These are phyloP conservation scores for Agapetus fuscipes DNA, from an alignment of 2,888 invertebrate species.

Conservation along the genomic window DNA sequence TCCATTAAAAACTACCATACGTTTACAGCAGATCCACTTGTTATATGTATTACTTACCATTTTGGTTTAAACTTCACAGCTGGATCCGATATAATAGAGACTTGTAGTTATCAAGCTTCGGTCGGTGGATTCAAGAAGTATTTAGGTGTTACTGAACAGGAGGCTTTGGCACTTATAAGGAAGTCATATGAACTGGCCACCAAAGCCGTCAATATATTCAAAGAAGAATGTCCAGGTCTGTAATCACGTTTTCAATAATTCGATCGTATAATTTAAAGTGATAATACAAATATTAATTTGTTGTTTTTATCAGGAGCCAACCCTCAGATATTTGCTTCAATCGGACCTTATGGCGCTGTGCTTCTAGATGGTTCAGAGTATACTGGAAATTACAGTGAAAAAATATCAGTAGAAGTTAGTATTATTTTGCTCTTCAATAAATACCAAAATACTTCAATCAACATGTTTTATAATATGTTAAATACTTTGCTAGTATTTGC, in stretches of 20 bases:
- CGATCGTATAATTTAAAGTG: slow-evolving; percentile 6
- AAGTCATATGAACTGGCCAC: slow-evolving; percentile 55
- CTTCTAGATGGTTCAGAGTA: slow-evolving; percentile 77
- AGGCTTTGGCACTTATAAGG: slow-evolving; percentile 54
- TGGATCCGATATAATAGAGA: slow-evolving; percentile 67
- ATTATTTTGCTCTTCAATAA: not conserved
- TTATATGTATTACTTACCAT: not conserved
- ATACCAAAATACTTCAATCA: not conserved
- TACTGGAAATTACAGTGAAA: slow-evolving; percentile 55
- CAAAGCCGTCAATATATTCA: slow-evolving; percentile 45
- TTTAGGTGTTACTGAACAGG: slow-evolving; percentile 47
- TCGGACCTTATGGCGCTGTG: slow-evolving; percentile 75
- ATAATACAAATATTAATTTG: not conserved
- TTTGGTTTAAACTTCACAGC: no score
- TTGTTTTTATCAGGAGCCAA: slow-evolving; percentile 23
- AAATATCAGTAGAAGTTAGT: slow-evolving; percentile 36
- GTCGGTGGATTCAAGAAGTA: slow-evolving; percentile 54
- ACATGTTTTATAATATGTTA: no score
- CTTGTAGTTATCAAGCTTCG: slow-evolving; percentile 70
- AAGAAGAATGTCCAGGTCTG: slow-evolving; percentile 29
- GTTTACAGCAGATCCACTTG: not conserved
- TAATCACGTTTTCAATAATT: not conserved
- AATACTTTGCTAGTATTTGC: no score
- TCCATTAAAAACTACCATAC: not conserved
- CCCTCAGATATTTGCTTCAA: slow-evolving; percentile 64